Conservation (phyloP, 2,797 vertebrate genomes). For the Gallinago stenura region DNA sequence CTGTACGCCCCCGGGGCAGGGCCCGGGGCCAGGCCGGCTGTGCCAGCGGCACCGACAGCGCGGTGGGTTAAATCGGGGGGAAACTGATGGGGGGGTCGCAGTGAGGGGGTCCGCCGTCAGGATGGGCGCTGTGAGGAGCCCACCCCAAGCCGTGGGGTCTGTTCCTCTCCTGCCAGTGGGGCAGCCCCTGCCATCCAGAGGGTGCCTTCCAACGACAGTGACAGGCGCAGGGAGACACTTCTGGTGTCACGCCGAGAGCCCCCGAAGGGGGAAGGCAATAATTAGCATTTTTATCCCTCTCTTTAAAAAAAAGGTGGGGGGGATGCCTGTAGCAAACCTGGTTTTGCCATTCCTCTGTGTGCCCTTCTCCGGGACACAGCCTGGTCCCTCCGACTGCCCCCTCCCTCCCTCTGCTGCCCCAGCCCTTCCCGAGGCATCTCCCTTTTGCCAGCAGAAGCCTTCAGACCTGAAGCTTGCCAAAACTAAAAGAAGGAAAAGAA, state of each 20-base stretch:
- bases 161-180: neutral
- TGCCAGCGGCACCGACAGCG: neutral
- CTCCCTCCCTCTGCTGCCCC: too few species aligned
- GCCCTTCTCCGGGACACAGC: neutral
- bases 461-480: neutral
- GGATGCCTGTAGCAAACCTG: too few species aligned
- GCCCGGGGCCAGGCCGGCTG: accelerated
- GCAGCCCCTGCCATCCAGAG: neutral
- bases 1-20: too few species aligned
- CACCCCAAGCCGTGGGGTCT: neutral
- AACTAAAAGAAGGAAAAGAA: neutral
- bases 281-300: accelerated
- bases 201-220: neutral
- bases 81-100: too few species aligned
- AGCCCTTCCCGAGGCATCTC: accelerated
- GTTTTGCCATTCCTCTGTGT: neutral
- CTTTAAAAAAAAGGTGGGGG: neutral
- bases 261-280: neutral
- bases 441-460: neutral
- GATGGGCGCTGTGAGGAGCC: accelerated
- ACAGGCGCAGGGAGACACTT: too few species aligned
- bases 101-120: neutral
- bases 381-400: too few species aligned
- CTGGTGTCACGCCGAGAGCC: accelerated
- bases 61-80: neutral